phyloP scores from a whole-genome alignment of 2,888 invertebrate genomes.

The Caenorhabditis becei region DNA sequence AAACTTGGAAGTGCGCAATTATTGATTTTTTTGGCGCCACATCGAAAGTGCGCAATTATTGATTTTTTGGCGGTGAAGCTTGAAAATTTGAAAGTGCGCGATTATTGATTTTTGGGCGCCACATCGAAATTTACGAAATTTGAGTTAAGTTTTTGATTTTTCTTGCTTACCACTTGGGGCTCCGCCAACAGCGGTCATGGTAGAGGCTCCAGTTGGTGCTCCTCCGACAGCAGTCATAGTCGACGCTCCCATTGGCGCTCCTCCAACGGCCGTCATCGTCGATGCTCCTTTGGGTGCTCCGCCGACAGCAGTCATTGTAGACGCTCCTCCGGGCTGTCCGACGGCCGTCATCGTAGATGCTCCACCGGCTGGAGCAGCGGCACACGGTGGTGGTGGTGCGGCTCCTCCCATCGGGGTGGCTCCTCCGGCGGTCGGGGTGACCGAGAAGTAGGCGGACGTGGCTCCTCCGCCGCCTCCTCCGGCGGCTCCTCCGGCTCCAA shows the following conservation, averaged over 20 bases:
- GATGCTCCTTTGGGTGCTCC: slow-evolving; percentile 62
- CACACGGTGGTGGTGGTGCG: slow-evolving; percentile 22
- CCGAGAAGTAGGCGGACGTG: no score
- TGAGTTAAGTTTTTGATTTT: no score
- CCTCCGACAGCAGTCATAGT: slow-evolving; percentile 73
- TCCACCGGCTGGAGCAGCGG: slow-evolving; percentile 45
- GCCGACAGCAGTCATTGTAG: slow-evolving; percentile 73
- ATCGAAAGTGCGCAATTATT: no score
- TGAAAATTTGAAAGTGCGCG: no score
- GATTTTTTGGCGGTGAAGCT: no score
- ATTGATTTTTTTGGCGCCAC: no score
- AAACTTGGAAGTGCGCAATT: no score
- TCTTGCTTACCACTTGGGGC: no score
- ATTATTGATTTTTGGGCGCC: no score
- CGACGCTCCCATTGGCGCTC: slow-evolving; percentile 58
- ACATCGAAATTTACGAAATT: no score
- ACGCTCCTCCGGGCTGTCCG: slow-evolving; percentile 66
- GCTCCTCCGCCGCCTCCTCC: slow-evolving; percentile 51
- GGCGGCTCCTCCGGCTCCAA: slow-evolving; percentile 49
- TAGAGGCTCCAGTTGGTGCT: slow-evolving; percentile 67
- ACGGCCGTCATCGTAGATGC: slow-evolving; percentile 71
- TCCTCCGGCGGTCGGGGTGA: slow-evolving; percentile 19
- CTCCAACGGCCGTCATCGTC: slow-evolving; percentile 72
- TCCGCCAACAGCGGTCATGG: slow-evolving; percentile 74
- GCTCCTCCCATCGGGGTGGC: slow-evolving; percentile 26